Evolutionary conservation across 2,888 invertebrate species (phyloP).

Genomic region (Panorpa germanica): DNA sequence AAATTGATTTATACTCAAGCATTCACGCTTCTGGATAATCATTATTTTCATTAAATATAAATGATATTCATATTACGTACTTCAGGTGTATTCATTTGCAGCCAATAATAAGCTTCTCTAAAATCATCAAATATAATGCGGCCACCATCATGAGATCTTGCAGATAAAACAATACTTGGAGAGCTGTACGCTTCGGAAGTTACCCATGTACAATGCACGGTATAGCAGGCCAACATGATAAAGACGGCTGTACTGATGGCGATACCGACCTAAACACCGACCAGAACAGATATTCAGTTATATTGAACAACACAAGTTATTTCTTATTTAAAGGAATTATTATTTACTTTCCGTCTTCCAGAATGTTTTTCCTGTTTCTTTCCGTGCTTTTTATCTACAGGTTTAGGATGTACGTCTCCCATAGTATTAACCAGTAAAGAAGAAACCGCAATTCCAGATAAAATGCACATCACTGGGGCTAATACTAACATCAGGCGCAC

Average conservation of each 20-base stretch:
- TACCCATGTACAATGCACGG: conserved; percentile 97
- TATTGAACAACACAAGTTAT: background rate
- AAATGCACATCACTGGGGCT: conserved; percentile 95
- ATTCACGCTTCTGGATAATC: too few species aligned
- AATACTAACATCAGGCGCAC: conserved; percentile 95
- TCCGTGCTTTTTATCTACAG: conserved; percentile 40
- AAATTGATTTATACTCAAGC: conserved; percentile 4
- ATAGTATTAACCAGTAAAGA: conserved; percentile 71
- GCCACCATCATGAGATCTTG: conserved; percentile 65
- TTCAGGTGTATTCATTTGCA: conserved; percentile 86
- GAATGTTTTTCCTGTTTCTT: conserved; percentile 54
- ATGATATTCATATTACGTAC: conserved; percentile 27
- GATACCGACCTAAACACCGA: conserved; percentile 56
- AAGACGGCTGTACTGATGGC: too few species aligned
- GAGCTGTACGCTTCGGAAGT: conserved; percentile 97
- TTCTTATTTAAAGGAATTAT: background rate
- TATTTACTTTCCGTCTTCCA: too few species aligned
- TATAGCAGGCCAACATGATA: too few species aligned
- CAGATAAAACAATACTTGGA: conserved; percentile 86
- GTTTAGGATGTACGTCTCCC: conserved; percentile 50
- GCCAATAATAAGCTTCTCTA: conserved; percentile 96
- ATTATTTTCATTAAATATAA: background rate
- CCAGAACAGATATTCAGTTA: background rate
- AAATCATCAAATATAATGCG: conserved; percentile 98
- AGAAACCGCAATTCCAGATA: conserved; percentile 90